Base-by-base conservation (phyloP, 2,888 invertebrate genomes). In the Graphium colonna region DNA sequence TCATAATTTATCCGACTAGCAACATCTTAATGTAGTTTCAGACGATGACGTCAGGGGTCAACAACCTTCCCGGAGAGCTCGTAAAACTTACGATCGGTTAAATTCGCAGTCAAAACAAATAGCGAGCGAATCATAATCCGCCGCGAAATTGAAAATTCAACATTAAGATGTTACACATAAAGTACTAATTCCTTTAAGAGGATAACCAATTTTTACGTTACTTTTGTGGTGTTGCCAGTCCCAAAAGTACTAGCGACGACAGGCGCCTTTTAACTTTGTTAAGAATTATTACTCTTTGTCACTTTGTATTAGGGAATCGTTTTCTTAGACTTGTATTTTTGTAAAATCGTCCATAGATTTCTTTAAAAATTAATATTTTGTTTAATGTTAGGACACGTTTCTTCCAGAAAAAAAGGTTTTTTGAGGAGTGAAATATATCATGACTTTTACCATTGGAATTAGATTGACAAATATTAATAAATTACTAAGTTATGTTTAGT, bases 91-190 rank as follows among this genome's bases (percentile, higher is more conserved):
- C 70, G 67, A 73, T 75, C 69, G 70, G 68, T 69, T 67, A 79
- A 75, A 78, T 82, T 84, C 73, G 79, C 86, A 82, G 78, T 75
- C 83, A 83, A 82, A 85, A 82, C 81, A 84, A 80, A 75, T 72
- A 51, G 60, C 38, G 33, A 21, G 21, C 39, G 16, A 43, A 56
- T 40, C 28, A 40, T 49, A 56, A 49, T 40, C 16, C 12, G 21
- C 16, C 8, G 7, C 33, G 44, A 36, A n/a, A 44, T 49, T 21
- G 4, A 15, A 62, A 61, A 58, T 49, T 15, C 42, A 58, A 52
- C 54, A 50, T 40, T 54, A 63, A 31, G 39, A 15, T 17, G 10
- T 42, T 15, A 31, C 13, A 43, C 40, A 15, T 59, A 55, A 58
- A 58, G 60, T 51, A 50, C 52, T 38, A 26, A 58, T 60, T 58